phyloP scores from a whole-genome alignment of 2,797 vertebrate genomes.

The Semaprochilodus insignis region DNA sequence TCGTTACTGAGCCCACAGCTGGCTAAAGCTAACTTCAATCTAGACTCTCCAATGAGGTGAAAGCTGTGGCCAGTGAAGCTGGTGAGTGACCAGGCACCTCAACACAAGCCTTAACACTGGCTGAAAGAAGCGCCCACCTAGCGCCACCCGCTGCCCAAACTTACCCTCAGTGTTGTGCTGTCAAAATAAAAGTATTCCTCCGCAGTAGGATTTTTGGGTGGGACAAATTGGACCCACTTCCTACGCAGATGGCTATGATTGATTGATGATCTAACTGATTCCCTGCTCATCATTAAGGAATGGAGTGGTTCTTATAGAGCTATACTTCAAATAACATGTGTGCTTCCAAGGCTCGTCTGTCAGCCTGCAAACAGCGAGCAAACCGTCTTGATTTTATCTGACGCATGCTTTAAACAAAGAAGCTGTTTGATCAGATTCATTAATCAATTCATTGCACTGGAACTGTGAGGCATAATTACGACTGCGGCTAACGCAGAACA shows the following conservation, averaged over 20 bases:
- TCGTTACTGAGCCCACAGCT: too few relatives aligned
- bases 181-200: too few relatives aligned
- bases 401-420: background rate
- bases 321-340: background rate
- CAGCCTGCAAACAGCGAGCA: background rate
- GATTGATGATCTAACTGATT: background rate
- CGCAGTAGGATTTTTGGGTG: too few relatives aligned
- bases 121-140: too few relatives aligned
- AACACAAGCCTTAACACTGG: too few relatives aligned
- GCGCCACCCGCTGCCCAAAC: too few relatives aligned
- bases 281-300: background rate
- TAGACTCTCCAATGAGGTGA: too few relatives aligned
- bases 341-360: background rate
- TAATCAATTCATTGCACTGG: background rate
- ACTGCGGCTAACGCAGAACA: background rate
- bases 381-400: background rate
- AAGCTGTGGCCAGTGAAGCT: too few relatives aligned
- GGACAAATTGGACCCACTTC: too few relatives aligned
- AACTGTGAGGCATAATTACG: conserved; percentile 16
- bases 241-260: background rate
- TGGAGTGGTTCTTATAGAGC: background rate
- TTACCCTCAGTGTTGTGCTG: too few relatives aligned
- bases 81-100: too few relatives aligned
- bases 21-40: too few relatives aligned
- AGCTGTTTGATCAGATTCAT: conserved; percentile 15